Base-by-base conservation (phyloP, 2,888 invertebrate species). In the Idaea aversata region DNA sequence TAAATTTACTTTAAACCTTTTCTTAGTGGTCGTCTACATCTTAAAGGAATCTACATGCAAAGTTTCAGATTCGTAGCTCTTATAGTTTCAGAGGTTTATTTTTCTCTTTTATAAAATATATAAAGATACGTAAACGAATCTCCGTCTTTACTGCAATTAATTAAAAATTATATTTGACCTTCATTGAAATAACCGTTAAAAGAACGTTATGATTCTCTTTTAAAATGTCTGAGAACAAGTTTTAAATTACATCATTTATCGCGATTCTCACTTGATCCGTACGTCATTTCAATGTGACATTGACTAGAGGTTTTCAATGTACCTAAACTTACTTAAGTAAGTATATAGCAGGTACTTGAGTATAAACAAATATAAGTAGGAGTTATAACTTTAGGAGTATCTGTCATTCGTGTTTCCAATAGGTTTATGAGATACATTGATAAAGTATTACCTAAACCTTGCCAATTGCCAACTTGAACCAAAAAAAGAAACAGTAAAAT, bases 241-340 rank as follows among this genome's bases (percentile, higher is more conserved):
- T 59, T 59, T 34, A 16, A 25, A 34, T 59, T 59, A 59, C 59
- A 59, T 59, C 59, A 59, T 59, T 59, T 25, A 25, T 16, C 34
- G 59, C 59, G 59, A 59, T 59, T 59, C 59, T 59, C 59, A 25
- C 58, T 58, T 58, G 15, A 4, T 58, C 5, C n/a, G 34, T 59
- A 59, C 59, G 47, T 47, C 47, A 25, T 16, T 59, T 59, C 59
- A 59, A 59, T 34, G 59, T 59, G 34, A 59, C 59, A 59, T 59
- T 25, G 59, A 59, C 34, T 15, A 25, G 25, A 59, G 34, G 16
- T 59, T 59, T 59, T 59, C 59, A 10, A 34, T 59, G 59, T 59
- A 59, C 59, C 5, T 59, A 15, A 6, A 47, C 47, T 13, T 47
- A 47, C 13, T 3, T 47, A 10, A 10, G 7, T 47, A 2, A 47